Percentiles rank a stretch among this genome's conserved stretches.
Conservation (phyloP, 1,140 invertebrate species). For the Micrasema minimum region DNA sequence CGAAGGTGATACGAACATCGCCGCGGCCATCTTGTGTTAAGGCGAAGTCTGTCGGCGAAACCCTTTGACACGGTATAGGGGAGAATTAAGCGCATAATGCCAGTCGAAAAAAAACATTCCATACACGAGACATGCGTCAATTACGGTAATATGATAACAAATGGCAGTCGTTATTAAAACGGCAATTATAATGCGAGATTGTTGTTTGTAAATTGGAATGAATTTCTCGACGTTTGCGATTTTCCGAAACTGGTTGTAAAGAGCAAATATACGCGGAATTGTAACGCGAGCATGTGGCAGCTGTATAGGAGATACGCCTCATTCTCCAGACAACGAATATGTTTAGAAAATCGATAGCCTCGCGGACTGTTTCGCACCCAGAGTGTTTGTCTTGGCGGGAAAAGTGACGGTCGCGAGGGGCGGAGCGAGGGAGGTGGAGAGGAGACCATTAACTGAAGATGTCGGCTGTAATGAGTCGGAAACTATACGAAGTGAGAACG, state of each 20-base stretch:
- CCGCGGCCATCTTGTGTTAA: no score
- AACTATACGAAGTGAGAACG: conserved; percentile 43
- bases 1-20: conserved; percentile 25
- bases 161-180: conserved; percentile 43
- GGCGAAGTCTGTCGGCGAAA: conserved; percentile 19
- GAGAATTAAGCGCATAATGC: conserved; percentile 28
- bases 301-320: neutral
- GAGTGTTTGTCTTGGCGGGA: conserved; percentile 35
- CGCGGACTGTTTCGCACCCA: conserved; percentile 18
- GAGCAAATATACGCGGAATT: no score
- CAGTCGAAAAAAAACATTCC: conserved; percentile 34
- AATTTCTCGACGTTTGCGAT: neutral
- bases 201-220: conserved; percentile 33
- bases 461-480: conserved; percentile 44
- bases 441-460: conserved; percentile 39
- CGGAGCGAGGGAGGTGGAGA: neutral
- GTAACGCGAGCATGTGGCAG: no score
- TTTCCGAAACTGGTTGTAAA: conserved; percentile 10
- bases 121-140: conserved; percentile 27
- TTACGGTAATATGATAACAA: conserved; percentile 39
- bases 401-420: neutral
- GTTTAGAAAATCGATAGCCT: conserved; percentile 19
- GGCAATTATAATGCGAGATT: conserved; percentile 37
- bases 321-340: conserved; percentile 19
- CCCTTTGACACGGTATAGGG: conserved; percentile 22